phyloP scores from a whole-genome alignment of 1,140 invertebrate species.

The Meloidogyne chitwoodi region DNA sequence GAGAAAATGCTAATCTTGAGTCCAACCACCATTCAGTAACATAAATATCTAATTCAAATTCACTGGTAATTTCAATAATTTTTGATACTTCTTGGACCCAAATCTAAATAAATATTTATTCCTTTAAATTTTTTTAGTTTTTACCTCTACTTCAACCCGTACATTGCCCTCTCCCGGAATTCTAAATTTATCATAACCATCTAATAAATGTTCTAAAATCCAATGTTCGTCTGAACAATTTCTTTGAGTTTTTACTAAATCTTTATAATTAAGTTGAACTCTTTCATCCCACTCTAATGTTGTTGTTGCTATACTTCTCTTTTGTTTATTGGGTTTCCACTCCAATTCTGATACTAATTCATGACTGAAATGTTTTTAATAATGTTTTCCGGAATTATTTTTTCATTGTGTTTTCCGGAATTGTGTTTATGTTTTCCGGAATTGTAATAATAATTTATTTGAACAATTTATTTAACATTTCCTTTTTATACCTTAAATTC shows the following conservation, averaged over 20 bases:
- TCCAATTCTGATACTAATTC: not conserved
- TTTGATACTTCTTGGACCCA: conserved; percentile 61
- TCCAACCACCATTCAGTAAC: conserved; percentile 60
- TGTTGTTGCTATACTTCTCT: not conserved
- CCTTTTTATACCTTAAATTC: conserved; percentile 31
- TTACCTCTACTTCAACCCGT: conserved; percentile 54
- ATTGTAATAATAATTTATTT: not conserved
- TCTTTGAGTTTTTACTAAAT: not conserved
- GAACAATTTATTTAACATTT: too few relatives aligned
- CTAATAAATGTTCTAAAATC: conserved; percentile 36
- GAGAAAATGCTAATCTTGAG: conserved; percentile 51
- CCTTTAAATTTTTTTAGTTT: not conserved
- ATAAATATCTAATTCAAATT: conserved; percentile 59
- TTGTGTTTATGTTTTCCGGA: not conserved
- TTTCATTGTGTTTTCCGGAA: not conserved
- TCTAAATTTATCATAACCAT: conserved; percentile 51
- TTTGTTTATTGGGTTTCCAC: not conserved
- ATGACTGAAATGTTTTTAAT: not conserved
- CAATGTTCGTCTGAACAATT: conserved; percentile 45
- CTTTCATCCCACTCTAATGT: not conserved
- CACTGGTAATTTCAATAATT: conserved; percentile 59
- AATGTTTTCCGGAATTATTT: not conserved
- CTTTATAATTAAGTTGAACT: not conserved
- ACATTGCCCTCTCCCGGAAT: conserved; percentile 56
- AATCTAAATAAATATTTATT: conserved; percentile 38